A percentile compares a stretch with the other conserved stretches of the same genome.
Evolutionary conservation across 2,888 invertebrate species (phyloP).

Genomic region (Chrysopilus asiliformis): DNA sequence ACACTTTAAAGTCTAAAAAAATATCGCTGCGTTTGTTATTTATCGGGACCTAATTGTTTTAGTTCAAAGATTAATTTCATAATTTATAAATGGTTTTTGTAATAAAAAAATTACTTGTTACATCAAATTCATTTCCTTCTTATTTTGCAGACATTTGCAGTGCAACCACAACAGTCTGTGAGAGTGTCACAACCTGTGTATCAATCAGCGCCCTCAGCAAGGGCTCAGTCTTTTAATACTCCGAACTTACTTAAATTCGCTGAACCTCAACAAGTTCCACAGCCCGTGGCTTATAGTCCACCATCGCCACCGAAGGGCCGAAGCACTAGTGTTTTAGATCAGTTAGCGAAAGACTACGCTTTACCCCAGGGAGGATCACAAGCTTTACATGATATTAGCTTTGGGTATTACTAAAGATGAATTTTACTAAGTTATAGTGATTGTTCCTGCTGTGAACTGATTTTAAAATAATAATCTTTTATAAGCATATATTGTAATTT

Average conservation of each 20-base stretch:
- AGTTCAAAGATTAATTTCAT: too few relatives aligned
- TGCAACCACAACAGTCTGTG: slow-evolving; percentile 16
- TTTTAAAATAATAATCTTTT: too few relatives aligned
- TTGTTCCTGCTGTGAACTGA: too few relatives aligned
- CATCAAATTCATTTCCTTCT: not conserved
- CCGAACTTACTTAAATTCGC: slow-evolving; percentile 16
- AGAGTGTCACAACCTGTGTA: slow-evolving; percentile 31
- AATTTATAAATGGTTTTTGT: too few relatives aligned
- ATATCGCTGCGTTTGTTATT: not conserved
- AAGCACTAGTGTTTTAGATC: slow-evolving; percentile 50
- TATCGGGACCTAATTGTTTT: too few relatives aligned
- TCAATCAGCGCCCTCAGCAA: slow-evolving; percentile 24
- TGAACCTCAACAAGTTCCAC: slow-evolving; percentile 16
- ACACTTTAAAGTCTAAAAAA: too few relatives aligned
- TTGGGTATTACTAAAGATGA: slow-evolving; percentile 55
- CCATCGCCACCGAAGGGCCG: slow-evolving; percentile 20
- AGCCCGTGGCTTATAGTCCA: slow-evolving; percentile 12
- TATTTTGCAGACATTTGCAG: slow-evolving; percentile 16
- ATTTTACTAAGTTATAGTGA: too few relatives aligned
- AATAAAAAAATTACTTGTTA: too few relatives aligned
- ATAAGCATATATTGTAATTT: too few relatives aligned
- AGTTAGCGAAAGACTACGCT: slow-evolving; percentile 67
- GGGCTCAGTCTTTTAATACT: slow-evolving; percentile 19
- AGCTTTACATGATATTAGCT: slow-evolving; percentile 68
- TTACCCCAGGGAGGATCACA: slow-evolving; percentile 54